Conservation (phyloP, 1,140 invertebrate genomes). For the Ylistrum balloti region DNA sequence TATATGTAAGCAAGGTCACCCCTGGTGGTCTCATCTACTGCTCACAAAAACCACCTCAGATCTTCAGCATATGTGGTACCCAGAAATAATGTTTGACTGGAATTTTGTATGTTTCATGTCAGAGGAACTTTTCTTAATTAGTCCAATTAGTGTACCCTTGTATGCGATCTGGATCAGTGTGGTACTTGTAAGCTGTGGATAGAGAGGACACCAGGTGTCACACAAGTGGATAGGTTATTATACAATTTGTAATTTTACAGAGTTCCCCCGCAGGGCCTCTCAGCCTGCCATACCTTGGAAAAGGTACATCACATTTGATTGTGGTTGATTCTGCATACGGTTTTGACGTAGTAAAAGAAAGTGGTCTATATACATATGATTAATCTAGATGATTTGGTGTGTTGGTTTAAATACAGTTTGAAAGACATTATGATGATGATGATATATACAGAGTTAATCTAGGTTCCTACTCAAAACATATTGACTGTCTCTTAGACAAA, state of each 20-base stretch:
- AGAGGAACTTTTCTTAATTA: too few relatives aligned
- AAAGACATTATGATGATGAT: background rate
- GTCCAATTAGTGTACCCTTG: background rate
- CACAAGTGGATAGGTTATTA: background rate
- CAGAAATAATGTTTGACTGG: background rate
- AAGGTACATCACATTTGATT: constrained; percentile 9
- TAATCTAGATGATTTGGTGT: constrained; percentile 23
- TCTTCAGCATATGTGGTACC: background rate
- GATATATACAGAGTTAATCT: background rate
- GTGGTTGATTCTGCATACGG: constrained; percentile 32
- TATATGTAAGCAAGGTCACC: background rate
- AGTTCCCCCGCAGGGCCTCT: constrained; percentile 20
- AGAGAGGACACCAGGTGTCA: background rate
- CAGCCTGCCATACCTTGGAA: constrained; percentile 24
- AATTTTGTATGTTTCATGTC: too few relatives aligned
- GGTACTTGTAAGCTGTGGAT: background rate
- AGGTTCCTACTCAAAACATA: constrained; percentile 8
- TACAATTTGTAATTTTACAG: constrained; percentile 22
- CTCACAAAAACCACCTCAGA: background rate
- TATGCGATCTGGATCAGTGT: background rate
- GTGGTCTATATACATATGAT: background rate
- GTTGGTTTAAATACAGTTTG: background rate
- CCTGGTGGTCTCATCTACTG: background rate
- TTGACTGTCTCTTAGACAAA: constrained; percentile 5
- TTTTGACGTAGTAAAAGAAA: constrained; percentile 17